phyloP scores from a whole-genome alignment of 2,113 vertebrate genomes.

The Anguilla japonica region DNA sequence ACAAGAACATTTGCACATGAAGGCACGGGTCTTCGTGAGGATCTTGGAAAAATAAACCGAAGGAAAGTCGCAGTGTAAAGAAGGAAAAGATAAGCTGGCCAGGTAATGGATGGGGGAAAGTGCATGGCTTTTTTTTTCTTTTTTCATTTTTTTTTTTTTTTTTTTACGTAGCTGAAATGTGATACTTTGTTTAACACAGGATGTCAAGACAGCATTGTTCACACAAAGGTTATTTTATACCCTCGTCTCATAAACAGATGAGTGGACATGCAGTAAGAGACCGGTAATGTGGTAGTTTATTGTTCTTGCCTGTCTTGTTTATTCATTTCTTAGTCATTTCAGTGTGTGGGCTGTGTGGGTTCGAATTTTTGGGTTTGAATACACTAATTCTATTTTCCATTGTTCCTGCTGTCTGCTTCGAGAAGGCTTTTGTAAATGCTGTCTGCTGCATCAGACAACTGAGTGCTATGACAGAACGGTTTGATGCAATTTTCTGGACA shows the following conservation, averaged over 20 bases:
- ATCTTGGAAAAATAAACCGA: not conserved
- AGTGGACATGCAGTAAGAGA: not conserved
- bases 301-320: not conserved
- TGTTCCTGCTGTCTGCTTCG: not conserved
- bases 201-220: not conserved
- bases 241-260: not conserved
- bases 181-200: not conserved
- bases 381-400: not conserved
- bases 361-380: not conserved
- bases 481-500: not conserved
- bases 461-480: not conserved
- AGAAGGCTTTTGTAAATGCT: not conserved
- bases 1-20: not conserved
- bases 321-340: constrained; percentile 2
- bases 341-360: not conserved
- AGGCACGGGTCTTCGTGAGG: not conserved
- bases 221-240: constrained; percentile 9
- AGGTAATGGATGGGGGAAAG: not conserved
- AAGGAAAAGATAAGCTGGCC: constrained; percentile 1
- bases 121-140: not conserved
- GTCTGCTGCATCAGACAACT: not conserved
- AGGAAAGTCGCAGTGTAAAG: not conserved
- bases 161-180: not conserved
- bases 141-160: not conserved
- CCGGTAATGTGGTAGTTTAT: constrained; percentile 11